Conservation (phyloP, 2,888 invertebrate genomes). For the Limulus polyphemus region DNA sequence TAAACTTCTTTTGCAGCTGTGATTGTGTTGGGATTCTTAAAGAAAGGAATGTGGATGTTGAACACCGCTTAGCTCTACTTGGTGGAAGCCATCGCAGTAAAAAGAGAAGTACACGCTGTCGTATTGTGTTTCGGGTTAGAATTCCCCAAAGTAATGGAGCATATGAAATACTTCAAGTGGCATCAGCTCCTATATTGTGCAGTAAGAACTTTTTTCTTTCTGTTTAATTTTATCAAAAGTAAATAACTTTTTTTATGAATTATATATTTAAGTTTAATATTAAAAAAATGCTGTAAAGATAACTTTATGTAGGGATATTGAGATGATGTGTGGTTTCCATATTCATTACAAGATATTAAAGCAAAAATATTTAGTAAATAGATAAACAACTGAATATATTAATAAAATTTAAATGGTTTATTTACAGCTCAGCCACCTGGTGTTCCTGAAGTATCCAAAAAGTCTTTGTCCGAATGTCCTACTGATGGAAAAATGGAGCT, state of each 20-base stretch:
- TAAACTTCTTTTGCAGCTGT: conserved; percentile 43
- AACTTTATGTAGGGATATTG: too few relatives aligned
- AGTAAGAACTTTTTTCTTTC: conserved; percentile 50
- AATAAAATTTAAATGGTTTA: too few relatives aligned
- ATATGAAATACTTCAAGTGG: conserved; percentile 69
- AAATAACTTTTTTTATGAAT: too few relatives aligned
- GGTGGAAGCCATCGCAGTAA: conserved; percentile 41
- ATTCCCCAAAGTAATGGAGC: conserved; percentile 54
- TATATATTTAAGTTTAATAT: too few relatives aligned
- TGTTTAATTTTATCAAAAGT: too few relatives aligned
- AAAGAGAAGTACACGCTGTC: conserved; percentile 87
- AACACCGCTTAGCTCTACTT: conserved; percentile 42
- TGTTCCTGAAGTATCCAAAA: conserved; percentile 80
- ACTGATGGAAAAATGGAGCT: conserved; percentile 57
- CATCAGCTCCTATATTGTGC: conserved; percentile 82
- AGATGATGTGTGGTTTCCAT: too few relatives aligned
- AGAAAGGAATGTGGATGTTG: conserved; percentile 89
- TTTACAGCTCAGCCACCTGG: conserved; percentile 75
- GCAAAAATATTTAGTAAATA: too few relatives aligned
- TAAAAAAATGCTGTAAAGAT: too few relatives aligned
- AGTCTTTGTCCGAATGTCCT: conserved; percentile 65
- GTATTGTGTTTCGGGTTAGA: conserved; percentile 83
- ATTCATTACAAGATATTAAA: too few relatives aligned
- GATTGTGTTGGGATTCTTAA: conserved; percentile 94
- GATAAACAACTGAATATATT: too few relatives aligned